Evolutionary conservation across 2,113 vertebrate species (phyloP), one percentile per base, ranked within the genome.

Genomic region (Pipra filicauda): DNA sequence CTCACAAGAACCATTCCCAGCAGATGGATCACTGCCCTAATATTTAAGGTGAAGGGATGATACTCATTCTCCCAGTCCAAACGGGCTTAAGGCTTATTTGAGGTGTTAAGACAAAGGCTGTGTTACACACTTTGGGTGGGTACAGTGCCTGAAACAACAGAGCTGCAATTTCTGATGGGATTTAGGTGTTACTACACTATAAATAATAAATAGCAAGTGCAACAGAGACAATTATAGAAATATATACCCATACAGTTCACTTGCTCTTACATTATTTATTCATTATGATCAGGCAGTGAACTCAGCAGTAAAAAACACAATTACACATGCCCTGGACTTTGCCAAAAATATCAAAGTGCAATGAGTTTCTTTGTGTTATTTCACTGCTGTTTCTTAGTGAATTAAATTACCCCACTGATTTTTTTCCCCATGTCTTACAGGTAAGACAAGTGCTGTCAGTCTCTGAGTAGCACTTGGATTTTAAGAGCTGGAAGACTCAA

Each of bases 401-500:
- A 72, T 27, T 78, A 12, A 91, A 52, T 54, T 11, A 46, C 15
- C 48, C 58, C 33, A 13, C 62, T 64, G 59, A 37, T 15, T 67
- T 83, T 85, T 94, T 59, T 74, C 72, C 80, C 35, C 55, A 15
- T 35, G 73, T 76, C 69, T 69, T 55, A 73, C 19, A 88, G 33
- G 33, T 46, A 48, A 70, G 16, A 12, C 26, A 64, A 44, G 30
- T 48, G 43, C 67, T 93, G 72, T 85, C 33, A 21, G 28, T 89
- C n/a, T 65, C 46, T 15, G 48, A 58, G 59, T 21, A 91, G 75
- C 79, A 66, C 37, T 89, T 83, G 67, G 37, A 37, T 79, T 88
- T 79, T 85, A 76, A 77, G 67, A 71, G 71, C 20, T 93, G 82
- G 75, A 91, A 88, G 93, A 72, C 46, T 85, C 79, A 79, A 88